phyloP scores from a whole-genome alignment of 2,888 invertebrate genomes.

The Harpagoxenus sublaevis region DNA sequence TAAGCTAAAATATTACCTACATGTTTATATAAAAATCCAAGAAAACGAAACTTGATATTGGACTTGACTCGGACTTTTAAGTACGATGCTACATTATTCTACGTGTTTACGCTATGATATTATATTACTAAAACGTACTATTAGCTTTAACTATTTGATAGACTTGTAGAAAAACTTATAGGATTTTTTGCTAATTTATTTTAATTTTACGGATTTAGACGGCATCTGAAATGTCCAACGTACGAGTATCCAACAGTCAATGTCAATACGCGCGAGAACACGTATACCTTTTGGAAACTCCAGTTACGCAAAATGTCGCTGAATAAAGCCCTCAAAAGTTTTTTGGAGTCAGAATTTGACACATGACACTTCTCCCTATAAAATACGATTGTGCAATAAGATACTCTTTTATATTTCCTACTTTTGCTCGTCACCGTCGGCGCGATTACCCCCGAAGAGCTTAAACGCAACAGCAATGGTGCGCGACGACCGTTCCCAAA shows the following conservation, averaged over 20 bases:
- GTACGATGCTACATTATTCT: background rate
- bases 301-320: background rate
- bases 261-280: background rate
- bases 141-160: background rate
- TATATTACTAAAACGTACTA: background rate
- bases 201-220: background rate
- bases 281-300: background rate
- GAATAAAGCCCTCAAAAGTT: background rate
- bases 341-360: background rate
- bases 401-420: slow-evolving; percentile 11
- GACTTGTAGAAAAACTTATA: background rate
- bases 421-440: slow-evolving; percentile 28
- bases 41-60: too few species aligned
- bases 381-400: slow-evolving; percentile 23
- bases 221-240: background rate
- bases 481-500: background rate
- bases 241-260: background rate
- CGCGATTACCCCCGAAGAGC: slow-evolving; percentile 22
- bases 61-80: too few species aligned
- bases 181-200: background rate
- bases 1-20: background rate
- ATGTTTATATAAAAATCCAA: background rate
- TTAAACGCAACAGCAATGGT: background rate
- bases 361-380: slow-evolving; percentile 1
- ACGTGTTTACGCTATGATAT: background rate